Evolutionary conservation across 1,140 invertebrate species (phyloP), one percentile per base, ranked within the genome.

Genomic region (Onthophagus taurus): DNA sequence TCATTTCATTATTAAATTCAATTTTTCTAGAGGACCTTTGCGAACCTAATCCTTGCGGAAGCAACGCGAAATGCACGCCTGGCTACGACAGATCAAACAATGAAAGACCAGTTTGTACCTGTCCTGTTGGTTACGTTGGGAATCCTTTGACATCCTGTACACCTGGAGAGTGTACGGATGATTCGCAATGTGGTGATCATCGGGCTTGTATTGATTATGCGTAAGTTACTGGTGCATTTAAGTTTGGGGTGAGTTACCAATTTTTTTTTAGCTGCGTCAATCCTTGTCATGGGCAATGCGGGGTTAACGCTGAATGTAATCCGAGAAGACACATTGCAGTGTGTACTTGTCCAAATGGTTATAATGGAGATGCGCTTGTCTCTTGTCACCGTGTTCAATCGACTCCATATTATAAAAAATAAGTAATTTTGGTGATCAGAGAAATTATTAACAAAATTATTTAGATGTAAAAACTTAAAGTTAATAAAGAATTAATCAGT

Each of bases 71-170:
- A 41, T 93, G 89, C 53, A 76, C 78, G 18, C 84, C 85, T 0
- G 87, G 87, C 2, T 78, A 82, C 53, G 86, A 90, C 56, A 81
- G 79, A 38, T 78, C 78, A 1, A 82, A 83, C 16, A 80, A 81
- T 36, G 84, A 89, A 55, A 72, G 86, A 11, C 87, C 87, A 1
- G 83, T 87, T 4, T 88, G 84, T 53, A 87, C 83, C 1, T 90
- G 86, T 57, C 73, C 78, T 8, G 70, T 76, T 2, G 85, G 85
- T 13, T 89, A 85, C 59, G 74, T 82, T 26, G 89, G 89, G 11
- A 83, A 91, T 61, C 83, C 88, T 1, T 66, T 90, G 2, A 66
- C 69, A 1, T 71, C 69, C 44, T 88, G 85, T 57, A 69, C 74
- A 46, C 71, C 79, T 49, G 85, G 85, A 37, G 84, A 89, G 65